These are phyloP conservation scores for Calameuta idolon DNA, from an alignment of 2,888 invertebrate species.

Conservation along the genomic window DNA sequence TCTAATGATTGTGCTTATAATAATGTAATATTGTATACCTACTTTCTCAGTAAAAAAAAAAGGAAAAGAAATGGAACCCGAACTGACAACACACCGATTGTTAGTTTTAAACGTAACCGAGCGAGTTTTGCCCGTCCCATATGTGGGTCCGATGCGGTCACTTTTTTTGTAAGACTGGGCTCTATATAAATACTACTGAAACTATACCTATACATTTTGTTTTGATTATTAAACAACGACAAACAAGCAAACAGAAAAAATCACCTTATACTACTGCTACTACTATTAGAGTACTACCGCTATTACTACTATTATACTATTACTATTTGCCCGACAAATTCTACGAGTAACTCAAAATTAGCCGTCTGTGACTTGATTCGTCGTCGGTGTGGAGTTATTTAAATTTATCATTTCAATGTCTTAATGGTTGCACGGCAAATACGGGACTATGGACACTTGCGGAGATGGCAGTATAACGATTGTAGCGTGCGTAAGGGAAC, in stretches of 20 bases:
- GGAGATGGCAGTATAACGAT: conserved; percentile 7
- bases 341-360: conserved; percentile 46
- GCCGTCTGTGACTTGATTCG: conserved; percentile 18
- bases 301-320: neutral
- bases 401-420: conserved; percentile 23
- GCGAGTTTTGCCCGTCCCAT: conserved; percentile 65
- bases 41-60: conserved; percentile 61
- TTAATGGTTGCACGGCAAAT: conserved; percentile 27
- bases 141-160: conserved; percentile 60
- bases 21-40: conserved; percentile 62
- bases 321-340: conserved; percentile 36
- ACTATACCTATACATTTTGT: conserved; percentile 62
- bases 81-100: conserved; percentile 63
- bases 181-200: conserved; percentile 67
- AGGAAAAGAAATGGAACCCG: conserved; percentile 35
- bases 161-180: conserved; percentile 67
- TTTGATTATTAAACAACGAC: conserved; percentile 51
- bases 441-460: conserved; percentile 9
- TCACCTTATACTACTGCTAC: neutral
- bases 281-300: neutral
- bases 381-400: conserved; percentile 25
- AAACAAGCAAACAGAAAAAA: neutral
- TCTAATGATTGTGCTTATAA: conserved; percentile 64
- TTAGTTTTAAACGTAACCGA: conserved; percentile 61
- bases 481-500: conserved; percentile 4